Base-by-base conservation (phyloP, 2,888 invertebrate species). In the Habroteleia sp. region DNA sequence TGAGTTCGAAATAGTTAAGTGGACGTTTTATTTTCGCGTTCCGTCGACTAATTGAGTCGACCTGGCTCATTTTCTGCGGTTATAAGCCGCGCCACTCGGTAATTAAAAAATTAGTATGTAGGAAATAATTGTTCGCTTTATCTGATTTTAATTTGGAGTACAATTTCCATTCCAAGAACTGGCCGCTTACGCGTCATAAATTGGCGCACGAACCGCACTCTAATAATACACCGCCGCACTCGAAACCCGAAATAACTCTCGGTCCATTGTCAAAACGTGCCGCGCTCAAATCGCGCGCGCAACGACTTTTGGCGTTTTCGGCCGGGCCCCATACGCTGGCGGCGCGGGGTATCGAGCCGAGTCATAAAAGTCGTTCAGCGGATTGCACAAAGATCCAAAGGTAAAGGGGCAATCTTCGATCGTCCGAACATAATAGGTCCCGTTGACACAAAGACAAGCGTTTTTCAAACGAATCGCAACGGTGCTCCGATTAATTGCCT, bases 401-500 rank as follows among this genome's bases (percentile, higher is more conserved):
- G 3, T 5, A 11, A 13, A 7, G 25, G 13, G 27, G 25, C 46
- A 33, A 25, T 48, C 44, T 11, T 39, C 54, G 54, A 37, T 54
- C 54, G 39, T 8, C 16, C 54, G 13, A 16, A 17, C 35, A 44
- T 35, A 58, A 44, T 44, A 44, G 58, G 33, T 17, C 31, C 33
- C 44, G 35, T 27, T 58, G 44, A 44, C 58, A 58, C 35, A 58
- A 58, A 58, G 58, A 33, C n/a, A 44, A 58, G 35, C 58, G 39
- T 41, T 63, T 52, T 62, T 20, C 16, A 50, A 42, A 27, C 52
- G 44, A 33, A 44, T 63, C 42, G 29, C 50, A 50, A 42, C 41
- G 13, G 42, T 17, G 44, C 23, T 14, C 46, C 50, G 63, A 63
- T 63, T 63, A 63, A 63, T 63, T 63, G 52, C 42, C 63, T n/a